phyloP scores from a whole-genome alignment of 2,797 vertebrate genomes.

The Channa striata region DNA sequence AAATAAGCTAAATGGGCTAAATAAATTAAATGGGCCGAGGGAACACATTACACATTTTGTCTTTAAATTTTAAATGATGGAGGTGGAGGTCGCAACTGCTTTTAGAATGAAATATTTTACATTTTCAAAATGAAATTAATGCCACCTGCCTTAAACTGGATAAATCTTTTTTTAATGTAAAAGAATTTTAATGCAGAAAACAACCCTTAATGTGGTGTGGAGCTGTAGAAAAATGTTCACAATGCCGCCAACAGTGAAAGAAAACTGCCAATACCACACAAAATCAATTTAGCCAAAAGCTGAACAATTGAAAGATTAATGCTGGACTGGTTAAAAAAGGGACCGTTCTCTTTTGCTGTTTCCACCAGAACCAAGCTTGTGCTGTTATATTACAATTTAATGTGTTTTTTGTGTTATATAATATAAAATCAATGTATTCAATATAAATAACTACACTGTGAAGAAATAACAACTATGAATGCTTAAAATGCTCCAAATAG shows the following conservation, averaged over 20 bases:
- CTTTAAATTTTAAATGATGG: slow-evolving; percentile 56
- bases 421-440: neutral
- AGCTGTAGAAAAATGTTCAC: slow-evolving; percentile 18
- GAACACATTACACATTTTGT: slow-evolving; percentile 19
- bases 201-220: neutral
- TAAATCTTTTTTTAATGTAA: slow-evolving; percentile 21
- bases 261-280: slow-evolving; percentile 26
- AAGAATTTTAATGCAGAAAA: slow-evolving; percentile 22
- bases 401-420: no score
- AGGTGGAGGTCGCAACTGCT: slow-evolving; percentile 33
- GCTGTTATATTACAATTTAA: neutral
- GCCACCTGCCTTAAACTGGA: slow-evolving; percentile 14
- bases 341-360: neutral
- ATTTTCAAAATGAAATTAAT: slow-evolving; percentile 33
- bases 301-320: slow-evolving; percentile 14
- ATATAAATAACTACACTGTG: neutral
- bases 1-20: slow-evolving; percentile 1
- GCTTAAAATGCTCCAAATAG: neutral
- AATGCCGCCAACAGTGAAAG: neutral
- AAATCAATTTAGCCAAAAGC: slow-evolving; percentile 9
- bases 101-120: slow-evolving; percentile 30
- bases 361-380: neutral
- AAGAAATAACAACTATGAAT: neutral
- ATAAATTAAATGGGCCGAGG: slow-evolving; percentile 19
- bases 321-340: neutral